Percentiles rank a stretch among this genome's conserved stretches.
phyloP scores from a whole-genome alignment of 1,140 invertebrate species.

The Diuraphis noxia region DNA sequence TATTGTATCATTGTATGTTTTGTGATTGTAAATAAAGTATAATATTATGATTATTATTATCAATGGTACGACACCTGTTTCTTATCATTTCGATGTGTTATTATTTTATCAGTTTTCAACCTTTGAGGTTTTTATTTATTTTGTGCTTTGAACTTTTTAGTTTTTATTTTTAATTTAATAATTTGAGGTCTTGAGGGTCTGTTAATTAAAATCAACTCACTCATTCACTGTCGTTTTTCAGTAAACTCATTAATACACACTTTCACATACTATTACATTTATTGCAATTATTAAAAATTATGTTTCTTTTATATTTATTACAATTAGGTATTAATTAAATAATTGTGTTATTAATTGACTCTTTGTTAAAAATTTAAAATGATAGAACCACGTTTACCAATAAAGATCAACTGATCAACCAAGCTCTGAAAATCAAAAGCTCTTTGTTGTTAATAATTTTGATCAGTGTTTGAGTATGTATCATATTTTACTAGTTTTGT shows the following conservation, averaged over 20 bases:
- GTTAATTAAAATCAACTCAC: background rate
- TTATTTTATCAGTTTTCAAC: conserved; percentile 1
- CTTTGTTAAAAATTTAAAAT: no score
- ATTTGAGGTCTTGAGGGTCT: no score
- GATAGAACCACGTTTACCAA: no score
- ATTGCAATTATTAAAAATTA: background rate
- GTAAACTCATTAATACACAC: background rate
- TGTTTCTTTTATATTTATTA: background rate
- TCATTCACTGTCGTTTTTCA: background rate
- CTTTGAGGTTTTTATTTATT: no score
- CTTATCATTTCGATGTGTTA: background rate
- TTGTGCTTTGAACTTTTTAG: conserved; percentile 8
- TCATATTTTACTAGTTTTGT: background rate
- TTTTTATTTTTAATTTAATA: background rate
- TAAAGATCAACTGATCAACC: background rate
- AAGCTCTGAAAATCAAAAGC: background rate
- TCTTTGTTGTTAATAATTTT: background rate
- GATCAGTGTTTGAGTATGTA: background rate
- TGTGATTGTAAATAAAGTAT: no score
- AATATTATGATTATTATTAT: no score
- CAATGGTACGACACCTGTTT: background rate
- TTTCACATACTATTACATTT: background rate
- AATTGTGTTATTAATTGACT: background rate
- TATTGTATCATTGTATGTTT: no score
- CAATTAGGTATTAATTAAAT: background rate